These are phyloP conservation scores for Pseudomyrmex dendroicus DNA, from an alignment of 1,140 invertebrate genomes.

Conservation along the genomic window DNA sequence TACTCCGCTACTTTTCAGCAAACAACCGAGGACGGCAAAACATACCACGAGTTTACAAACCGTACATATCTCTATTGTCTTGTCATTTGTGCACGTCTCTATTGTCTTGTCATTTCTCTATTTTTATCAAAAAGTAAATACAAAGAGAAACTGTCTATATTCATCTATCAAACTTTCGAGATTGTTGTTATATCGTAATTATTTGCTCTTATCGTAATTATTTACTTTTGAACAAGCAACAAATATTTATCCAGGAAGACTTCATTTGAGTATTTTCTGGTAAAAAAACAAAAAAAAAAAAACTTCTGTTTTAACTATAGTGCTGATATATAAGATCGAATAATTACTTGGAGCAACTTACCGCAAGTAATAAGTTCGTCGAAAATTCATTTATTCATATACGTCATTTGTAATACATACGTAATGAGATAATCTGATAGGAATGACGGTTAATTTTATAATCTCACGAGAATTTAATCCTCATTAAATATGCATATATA, in stretches of 20 bases:
- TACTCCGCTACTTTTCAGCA: no score
- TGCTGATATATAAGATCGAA: no score
- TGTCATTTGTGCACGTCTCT: no score
- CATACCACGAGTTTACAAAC: no score
- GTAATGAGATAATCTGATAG: constrained; percentile 36
- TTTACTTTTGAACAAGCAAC: no score
- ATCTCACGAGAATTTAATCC: constrained; percentile 34
- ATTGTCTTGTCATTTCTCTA: not conserved
- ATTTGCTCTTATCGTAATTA: not conserved
- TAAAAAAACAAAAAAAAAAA: not conserved
- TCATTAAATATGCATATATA: constrained; percentile 39
- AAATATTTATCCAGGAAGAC: no score
- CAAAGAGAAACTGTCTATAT: not conserved
- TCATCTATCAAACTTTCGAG: not conserved
- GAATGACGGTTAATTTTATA: constrained; percentile 42
- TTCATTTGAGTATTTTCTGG: not conserved
- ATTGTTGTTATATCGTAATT: not conserved
- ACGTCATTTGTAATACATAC: constrained; percentile 24
- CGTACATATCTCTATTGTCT: no score
- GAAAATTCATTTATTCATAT: constrained; percentile 42
- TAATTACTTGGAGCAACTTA: constrained; percentile 15
- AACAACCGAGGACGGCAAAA: no score
- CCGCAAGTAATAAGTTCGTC: not conserved
- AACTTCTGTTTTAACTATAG: not conserved
- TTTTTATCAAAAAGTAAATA: not conserved